A percentile compares a stretch with the other conserved stretches of the same genome.
Evolutionary conservation across 2,797 vertebrate species (phyloP).

Genomic region (Melanotaenia maccullochi): DNA sequence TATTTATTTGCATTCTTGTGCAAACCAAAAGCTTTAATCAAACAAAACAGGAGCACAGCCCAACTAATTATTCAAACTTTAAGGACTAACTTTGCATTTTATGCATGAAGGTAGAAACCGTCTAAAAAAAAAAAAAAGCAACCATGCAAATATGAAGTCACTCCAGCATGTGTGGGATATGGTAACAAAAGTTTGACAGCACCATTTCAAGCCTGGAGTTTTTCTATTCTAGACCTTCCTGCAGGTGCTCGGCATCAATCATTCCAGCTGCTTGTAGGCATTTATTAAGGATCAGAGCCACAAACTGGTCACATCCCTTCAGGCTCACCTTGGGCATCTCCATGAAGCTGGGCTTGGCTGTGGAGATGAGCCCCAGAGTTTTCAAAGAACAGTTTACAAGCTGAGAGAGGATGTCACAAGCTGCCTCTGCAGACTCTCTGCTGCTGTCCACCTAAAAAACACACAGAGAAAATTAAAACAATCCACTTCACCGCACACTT

Average conservation of each 20-base stretch:
- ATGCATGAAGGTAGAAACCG: no score
- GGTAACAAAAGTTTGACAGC: background rate
- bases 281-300: conserved; percentile 8
- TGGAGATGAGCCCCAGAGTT: conserved; percentile 96
- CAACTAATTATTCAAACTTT: background rate
- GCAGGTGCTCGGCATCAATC: conserved; percentile 15
- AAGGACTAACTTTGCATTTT: no score
- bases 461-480: background rate
- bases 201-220: conserved; percentile 1
- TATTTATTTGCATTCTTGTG: background rate
- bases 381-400: conserved; percentile 97
- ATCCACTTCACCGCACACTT: background rate
- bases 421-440: conserved; percentile 96
- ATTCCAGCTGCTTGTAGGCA: conserved; percentile 2
- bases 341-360: conserved; percentile 97
- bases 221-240: conserved; percentile 7
- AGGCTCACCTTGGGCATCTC: conserved; percentile 92
- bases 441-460: conserved; percentile 93
- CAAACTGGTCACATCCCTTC: background rate
- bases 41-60: background rate
- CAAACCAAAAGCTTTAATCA: background rate
- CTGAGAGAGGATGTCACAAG: conserved; percentile 96
- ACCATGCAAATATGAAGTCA: background rate
- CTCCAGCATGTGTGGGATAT: background rate
- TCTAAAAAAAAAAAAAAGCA: background rate